phyloP scores from a whole-genome alignment of 2,113 vertebrate species.

The western clawed frog (Xenopus tropicalis) region DNA sequence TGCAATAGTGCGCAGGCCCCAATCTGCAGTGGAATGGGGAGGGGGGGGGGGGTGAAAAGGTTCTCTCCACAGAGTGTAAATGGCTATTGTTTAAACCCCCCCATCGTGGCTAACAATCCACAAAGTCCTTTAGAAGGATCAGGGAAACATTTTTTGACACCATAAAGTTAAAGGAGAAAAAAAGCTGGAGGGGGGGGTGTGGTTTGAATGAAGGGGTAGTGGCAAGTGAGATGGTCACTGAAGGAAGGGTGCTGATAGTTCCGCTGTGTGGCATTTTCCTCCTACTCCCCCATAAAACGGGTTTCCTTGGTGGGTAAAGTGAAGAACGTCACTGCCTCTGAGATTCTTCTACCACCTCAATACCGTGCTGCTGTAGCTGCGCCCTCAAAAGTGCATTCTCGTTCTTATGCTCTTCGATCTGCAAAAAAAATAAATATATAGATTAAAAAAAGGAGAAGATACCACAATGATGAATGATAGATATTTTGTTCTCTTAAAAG shows the following conservation, averaged over 20 bases:
- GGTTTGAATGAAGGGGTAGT: constrained; percentile 3
- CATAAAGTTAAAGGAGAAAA: not conserved
- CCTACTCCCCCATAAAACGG: not conserved
- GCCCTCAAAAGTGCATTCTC: constrained; percentile 79
- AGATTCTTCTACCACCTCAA: constrained; percentile 71
- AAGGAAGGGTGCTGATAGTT: constrained; percentile 8
- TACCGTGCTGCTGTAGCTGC: constrained; percentile 80
- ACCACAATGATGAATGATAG: not conserved
- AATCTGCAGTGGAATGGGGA: constrained; percentile 7
- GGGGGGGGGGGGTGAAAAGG: not conserved
- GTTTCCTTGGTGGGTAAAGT: not conserved
- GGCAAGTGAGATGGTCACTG: constrained; percentile 1
- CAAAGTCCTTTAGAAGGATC: constrained; percentile 15
- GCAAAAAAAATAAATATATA: constrained; percentile 27
- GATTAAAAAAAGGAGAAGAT: not conserved
- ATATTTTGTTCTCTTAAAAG: not conserved
- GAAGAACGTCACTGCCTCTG: constrained; percentile 64
- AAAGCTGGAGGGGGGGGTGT: not conserved
- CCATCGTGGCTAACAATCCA: constrained; percentile 6
- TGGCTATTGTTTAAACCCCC: not conserved
- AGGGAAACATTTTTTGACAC: constrained; percentile 22
- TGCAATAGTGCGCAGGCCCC: not conserved
- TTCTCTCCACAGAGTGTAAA: not conserved
- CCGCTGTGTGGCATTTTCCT: constrained; percentile 11
- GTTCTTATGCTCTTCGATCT: constrained; percentile 86